Evolutionary conservation across 2,888 invertebrate species (phyloP), one percentile per base, ranked within the genome.

Genomic region (Drosophila mettleri): DNA sequence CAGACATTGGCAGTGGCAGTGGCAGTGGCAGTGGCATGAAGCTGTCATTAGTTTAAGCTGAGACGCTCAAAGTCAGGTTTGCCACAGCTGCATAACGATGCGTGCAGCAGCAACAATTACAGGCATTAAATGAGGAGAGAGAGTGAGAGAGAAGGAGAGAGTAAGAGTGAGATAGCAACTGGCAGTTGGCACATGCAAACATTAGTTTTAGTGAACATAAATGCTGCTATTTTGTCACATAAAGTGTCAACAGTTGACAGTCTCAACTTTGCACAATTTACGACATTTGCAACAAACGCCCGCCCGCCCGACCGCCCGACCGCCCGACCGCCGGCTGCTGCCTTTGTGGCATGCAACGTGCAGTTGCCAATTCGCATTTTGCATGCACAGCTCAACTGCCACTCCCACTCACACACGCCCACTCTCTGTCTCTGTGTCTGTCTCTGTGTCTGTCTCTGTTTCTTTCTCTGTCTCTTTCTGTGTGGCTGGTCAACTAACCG

Each of bases 211-310:
- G 67, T 68, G 68, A 71, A 71, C 77, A 78, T 75, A 75, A 80
- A 68, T 66, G 80, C 61, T 75, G 51, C 72, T 72, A 80, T 78
- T 75, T 79, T 80, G 78, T 77, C 80, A 78, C 74, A 78, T 76
- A 65, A 77, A 73, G 78, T 78, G 78, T 80, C 78, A 77, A 73
- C 73, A 76, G 78, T 80, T 80, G 81, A 78, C 81, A 80, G 78
- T 69, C 65, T 67, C 73, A 80, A 77, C 81, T 80, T 73, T 77
- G 63, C 74, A 77, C 74, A 77, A 80, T 75, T 77, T 77, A 77
- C 77, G 67, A 75, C 63, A 52, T 65, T 79, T 67, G 48, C 52
- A 7, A 39, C 6, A 7, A 16, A n/a, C n/a, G 16, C 39, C 27
- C 51, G 41, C 12, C 41, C 34, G 3, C n/a, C 14, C 41, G 18